Evolutionary conservation across 2,888 invertebrate genomes (phyloP), one percentile per base, ranked within the genome.

Genomic region (Ennomos quercinarius): DNA sequence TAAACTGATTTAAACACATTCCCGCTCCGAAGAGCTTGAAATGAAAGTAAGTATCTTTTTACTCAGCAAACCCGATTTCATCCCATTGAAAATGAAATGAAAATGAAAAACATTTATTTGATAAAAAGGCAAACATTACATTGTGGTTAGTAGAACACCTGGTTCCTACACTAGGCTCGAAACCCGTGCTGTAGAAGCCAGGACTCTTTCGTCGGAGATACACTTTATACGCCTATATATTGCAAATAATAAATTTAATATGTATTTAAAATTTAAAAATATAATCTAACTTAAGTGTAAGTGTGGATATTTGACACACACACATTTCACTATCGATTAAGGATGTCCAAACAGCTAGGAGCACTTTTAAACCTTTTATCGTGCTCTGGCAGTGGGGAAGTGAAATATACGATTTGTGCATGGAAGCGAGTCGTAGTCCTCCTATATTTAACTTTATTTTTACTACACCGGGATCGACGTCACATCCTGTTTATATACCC

Each of bases 361-460:
- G 51, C 55, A 76, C 76, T 72, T 80, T 81, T 81, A 87, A 87
- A 84, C 82, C 80, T 81, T 87, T 86, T 87, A 87, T 87, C 87
- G 78, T 66, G 61, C 68, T 63, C 72, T 65, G 61, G 69, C 87
- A 86, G 81, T 67, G 72, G 66, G 71, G 10, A 71, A 74, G 70
- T 76, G 74, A 79, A 80, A 77, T 78, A 85, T 80, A 76, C 43
- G 55, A 47, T 55, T 55, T 51, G 46, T 55, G 51, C 50, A 55
- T 51, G 46, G 11, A 54, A 38, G 34, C 12, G 53, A 27, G 44
- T 44, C 6, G 35, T 34, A 47, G 17, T 17, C 17, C 17, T 46
- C 38, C 40, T 40, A 66, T 63, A 66, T 62, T 64, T 50, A 11
- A 49, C 52, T 64, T 65, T 70, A 70, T 73, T 74, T 71, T 64